phyloP scores from a whole-genome alignment of 1,140 invertebrate species.

The Neuroterus valhalla region DNA sequence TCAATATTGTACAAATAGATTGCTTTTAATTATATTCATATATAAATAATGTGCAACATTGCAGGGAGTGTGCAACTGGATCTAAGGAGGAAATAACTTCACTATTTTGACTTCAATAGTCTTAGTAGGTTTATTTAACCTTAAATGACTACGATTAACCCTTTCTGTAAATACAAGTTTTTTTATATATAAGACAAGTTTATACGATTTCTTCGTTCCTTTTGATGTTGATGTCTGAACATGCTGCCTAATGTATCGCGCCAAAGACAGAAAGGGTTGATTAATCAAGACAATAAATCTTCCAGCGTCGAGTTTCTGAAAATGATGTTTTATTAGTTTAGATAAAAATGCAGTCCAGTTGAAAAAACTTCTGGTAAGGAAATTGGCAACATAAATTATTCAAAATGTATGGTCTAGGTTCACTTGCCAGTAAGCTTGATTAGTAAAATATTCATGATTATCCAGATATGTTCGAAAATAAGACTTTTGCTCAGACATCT shows the following conservation, averaged over 20 bases:
- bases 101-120: background rate
- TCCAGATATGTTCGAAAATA: background rate
- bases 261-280: constrained; percentile 28
- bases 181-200: background rate
- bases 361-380: too few species aligned
- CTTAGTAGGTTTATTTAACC: background rate
- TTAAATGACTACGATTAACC: background rate
- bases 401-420: background rate
- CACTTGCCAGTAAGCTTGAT: background rate
- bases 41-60: background rate
- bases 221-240: background rate
- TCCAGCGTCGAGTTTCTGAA: background rate
- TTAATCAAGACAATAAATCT: constrained; percentile 11
- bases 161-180: constrained; percentile 9
- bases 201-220: background rate
- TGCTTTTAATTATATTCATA: background rate
- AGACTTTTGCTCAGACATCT: background rate
- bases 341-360: too few species aligned
- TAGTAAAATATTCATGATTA: constrained; percentile 15
- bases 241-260: constrained; percentile 23
- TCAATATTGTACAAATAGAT: constrained; percentile 24
- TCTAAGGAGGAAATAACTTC: background rate
- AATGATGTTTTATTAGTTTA: background rate
- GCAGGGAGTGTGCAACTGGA: background rate
- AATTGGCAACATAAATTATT: too few species aligned